phyloP scores from a whole-genome alignment of 2,113 vertebrate species.

The Dasyornis broadbenti region DNA sequence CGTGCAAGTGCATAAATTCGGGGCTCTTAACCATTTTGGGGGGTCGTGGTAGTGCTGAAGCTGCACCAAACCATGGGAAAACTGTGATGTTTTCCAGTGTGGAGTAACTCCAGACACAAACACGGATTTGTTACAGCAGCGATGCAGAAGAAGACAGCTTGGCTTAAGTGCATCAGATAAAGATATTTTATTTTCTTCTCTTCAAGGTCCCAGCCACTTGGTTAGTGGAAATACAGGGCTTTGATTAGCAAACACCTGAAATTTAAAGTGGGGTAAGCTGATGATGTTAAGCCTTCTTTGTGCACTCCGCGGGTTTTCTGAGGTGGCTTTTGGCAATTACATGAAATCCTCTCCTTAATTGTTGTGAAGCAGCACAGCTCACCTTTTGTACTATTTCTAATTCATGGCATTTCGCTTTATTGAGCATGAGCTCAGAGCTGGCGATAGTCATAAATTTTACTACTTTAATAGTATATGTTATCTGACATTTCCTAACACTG shows the following conservation, averaged over 20 bases:
- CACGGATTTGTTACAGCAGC: not conserved
- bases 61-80: not conserved
- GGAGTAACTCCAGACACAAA: not conserved
- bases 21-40: not conserved
- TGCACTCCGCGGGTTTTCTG: not conserved
- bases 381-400: not conserved
- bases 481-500: not conserved
- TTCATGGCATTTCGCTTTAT: not conserved
- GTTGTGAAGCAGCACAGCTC: not conserved
- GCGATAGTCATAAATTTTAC: not conserved
- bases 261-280: not conserved
- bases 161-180: not conserved
- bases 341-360: not conserved
- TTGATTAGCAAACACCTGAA: not conserved
- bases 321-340: not conserved
- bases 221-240: not conserved
- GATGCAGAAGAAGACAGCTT: not conserved
- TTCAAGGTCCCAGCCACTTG: not conserved
- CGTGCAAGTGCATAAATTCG: accelerated
- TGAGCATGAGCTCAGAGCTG: not conserved
- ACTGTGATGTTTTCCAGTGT: accelerated
- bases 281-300: not conserved
- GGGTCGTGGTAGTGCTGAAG: not conserved
- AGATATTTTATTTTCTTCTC: not conserved
- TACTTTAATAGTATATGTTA: constrained; percentile 12